Conservation (phyloP, 2,888 invertebrate species). For the Papilio gigon region DNA sequence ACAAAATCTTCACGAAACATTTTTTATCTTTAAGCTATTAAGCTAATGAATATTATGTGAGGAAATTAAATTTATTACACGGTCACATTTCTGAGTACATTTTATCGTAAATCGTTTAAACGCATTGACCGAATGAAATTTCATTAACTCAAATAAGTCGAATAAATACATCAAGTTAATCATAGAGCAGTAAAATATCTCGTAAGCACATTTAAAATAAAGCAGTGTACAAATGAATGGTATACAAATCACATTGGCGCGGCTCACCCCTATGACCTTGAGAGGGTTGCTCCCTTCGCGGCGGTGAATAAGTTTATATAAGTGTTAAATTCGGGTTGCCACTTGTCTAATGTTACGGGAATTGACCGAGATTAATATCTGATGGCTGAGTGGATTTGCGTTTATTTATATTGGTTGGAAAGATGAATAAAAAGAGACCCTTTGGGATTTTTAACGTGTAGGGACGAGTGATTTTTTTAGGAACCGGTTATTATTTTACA, state of each 20-base stretch:
- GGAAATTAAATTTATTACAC: not conserved
- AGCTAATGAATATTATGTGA: not conserved
- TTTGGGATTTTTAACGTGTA: not conserved
- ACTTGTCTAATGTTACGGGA: slow-evolving; percentile 39
- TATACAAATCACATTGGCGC: slow-evolving; percentile 47
- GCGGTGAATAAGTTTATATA: slow-evolving; percentile 42
- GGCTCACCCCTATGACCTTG: slow-evolving; percentile 71
- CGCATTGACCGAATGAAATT: slow-evolving; percentile 15
- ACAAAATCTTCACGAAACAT: no score
- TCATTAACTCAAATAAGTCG: not conserved
- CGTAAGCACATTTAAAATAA: slow-evolving; percentile 35
- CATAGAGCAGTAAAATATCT: slow-evolving; percentile 17
- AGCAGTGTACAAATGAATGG: slow-evolving; percentile 54
- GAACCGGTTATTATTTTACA: not conserved
- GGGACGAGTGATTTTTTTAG: not conserved
- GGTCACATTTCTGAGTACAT: not conserved
- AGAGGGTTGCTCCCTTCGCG: slow-evolving; percentile 65
- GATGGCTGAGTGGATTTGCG: slow-evolving; percentile 19
- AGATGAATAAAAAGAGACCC: slow-evolving; percentile 15
- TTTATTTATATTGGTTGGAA: slow-evolving; percentile 19
- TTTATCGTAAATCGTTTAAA: slow-evolving; percentile 21
- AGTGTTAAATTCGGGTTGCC: slow-evolving; percentile 40
- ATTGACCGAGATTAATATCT: slow-evolving; percentile 38
- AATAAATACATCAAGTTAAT: slow-evolving; percentile 25
- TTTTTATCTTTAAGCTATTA: no score